phyloP scores from a whole-genome alignment of 1,140 invertebrate species.

The Gerris buenoi region DNA sequence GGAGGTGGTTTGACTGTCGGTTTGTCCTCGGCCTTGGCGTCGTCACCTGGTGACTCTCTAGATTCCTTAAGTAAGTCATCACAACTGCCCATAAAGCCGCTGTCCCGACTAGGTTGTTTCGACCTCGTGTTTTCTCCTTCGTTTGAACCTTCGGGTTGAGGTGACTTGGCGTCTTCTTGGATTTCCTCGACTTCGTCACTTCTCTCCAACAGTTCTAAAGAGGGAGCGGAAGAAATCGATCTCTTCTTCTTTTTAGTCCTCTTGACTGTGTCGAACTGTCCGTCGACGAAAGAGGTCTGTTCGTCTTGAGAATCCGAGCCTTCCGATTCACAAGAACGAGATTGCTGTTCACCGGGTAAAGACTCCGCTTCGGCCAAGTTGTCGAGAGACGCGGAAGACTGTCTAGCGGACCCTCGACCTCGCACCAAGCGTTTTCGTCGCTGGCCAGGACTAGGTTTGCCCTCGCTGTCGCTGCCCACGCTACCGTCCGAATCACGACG shows the following conservation, averaged over 20 bases:
- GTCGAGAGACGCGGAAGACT: constrained; percentile 61
- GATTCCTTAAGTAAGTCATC: constrained; percentile 58
- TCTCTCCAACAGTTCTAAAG: constrained; percentile 23
- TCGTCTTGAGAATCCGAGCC: constrained; percentile 58
- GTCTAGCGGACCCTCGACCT: constrained; percentile 59
- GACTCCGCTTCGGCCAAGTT: constrained; percentile 40
- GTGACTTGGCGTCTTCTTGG: constrained; percentile 36
- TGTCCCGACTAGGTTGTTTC: constrained; percentile 68
- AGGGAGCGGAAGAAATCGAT: constrained; percentile 29
- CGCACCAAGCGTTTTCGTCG: constrained; percentile 59
- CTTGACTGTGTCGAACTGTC: constrained; percentile 67
- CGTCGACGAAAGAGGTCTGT: constrained; percentile 42
- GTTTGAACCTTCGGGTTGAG: constrained; percentile 34
- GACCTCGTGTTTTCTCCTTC: constrained; percentile 26
- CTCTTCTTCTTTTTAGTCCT: constrained; percentile 52
- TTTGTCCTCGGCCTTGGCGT: constrained; percentile 17
- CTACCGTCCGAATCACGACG: constrained; percentile 67
- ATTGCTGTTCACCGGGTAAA: constrained; percentile 30
- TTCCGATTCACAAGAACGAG: constrained; percentile 38
- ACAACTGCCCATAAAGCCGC: constrained; percentile 73
- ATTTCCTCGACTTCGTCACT: constrained; percentile 34
- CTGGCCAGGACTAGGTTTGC: constrained; percentile 67
- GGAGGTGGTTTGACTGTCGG: constrained; percentile 10
- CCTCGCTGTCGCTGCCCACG: constrained; percentile 64
- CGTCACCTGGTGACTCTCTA: constrained; percentile 29